These are phyloP conservation scores for Neomorphus geoffroyi DNA, from an alignment of 2,797 vertebrate genomes.

Conservation along the genomic window DNA sequence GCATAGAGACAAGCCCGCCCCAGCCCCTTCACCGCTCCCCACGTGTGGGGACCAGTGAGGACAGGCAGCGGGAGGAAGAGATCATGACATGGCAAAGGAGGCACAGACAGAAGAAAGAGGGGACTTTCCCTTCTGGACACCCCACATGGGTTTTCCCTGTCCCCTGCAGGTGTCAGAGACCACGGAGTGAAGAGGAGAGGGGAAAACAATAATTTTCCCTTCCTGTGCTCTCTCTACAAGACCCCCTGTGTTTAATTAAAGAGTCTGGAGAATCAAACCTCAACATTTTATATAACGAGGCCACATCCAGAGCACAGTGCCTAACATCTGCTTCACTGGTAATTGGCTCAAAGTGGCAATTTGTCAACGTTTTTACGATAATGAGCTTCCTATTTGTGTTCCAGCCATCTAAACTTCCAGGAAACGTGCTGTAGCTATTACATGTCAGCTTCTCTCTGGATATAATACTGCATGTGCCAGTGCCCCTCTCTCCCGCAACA, in stretches of 20 bases:
- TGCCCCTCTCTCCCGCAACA: background rate
- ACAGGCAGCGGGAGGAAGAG: background rate
- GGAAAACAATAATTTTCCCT: background rate
- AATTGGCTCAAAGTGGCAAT: slow-evolving; percentile 1
- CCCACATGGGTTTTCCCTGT: fast-evolving
- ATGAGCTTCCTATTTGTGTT: background rate
- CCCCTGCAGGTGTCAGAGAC: background rate
- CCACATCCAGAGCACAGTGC: background rate
- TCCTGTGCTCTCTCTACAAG: background rate
- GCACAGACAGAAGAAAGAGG: background rate
- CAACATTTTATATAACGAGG: background rate
- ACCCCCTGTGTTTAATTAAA: background rate
- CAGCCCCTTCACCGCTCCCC: background rate
- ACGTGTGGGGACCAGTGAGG: fast-evolving
- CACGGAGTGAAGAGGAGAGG: background rate
- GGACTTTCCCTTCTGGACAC: background rate
- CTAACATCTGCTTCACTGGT: background rate
- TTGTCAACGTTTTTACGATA: background rate
- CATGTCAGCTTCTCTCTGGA: background rate
- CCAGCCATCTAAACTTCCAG: background rate
- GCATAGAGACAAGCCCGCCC: background rate
- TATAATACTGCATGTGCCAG: background rate
- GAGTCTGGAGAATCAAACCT: background rate
- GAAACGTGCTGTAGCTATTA: background rate
- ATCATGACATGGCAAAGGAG: background rate